A percentile compares a stretch with the other conserved stretches of the same genome.
These are phyloP conservation scores for Hippolais icterina DNA, from an alignment of 2,113 vertebrate species.

Conservation along the genomic window DNA sequence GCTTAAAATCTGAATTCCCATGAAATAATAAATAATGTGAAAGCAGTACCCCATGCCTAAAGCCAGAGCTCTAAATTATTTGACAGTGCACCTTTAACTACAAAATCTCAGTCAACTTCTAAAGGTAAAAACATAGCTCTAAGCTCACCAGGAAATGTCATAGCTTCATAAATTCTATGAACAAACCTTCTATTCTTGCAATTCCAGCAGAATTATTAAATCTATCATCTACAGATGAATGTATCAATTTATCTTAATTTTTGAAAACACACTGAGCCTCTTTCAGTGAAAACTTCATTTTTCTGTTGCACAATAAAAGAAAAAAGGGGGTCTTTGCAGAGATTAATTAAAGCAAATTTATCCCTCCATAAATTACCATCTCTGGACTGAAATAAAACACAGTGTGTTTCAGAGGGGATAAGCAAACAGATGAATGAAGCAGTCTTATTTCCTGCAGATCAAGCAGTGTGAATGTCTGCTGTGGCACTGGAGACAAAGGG, in stretches of 20 bases:
- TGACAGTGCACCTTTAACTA: not conserved
- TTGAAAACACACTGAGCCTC: conserved; percentile 60
- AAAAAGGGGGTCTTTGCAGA: conserved; percentile 39
- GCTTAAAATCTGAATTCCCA: not conserved
- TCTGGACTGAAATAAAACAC: conserved; percentile 50
- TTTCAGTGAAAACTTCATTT: conserved; percentile 60
- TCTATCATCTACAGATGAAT: conserved; percentile 59
- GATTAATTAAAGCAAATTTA: conserved; percentile 65
- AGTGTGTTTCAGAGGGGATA: not conserved
- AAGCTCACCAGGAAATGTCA: conserved; percentile 33
- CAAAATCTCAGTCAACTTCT: conserved; percentile 18
- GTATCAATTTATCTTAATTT: conserved; percentile 75
- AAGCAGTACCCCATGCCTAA: not conserved
- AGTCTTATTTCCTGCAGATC: conserved; percentile 10
- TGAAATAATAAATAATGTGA: conserved; percentile 3
- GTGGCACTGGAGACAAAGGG: not conserved
- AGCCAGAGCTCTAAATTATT: conserved; percentile 19
- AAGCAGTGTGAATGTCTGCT: conserved; percentile 1
- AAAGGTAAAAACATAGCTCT: conserved; percentile 5
- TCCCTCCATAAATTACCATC: conserved; percentile 35
- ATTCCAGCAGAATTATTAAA: conserved; percentile 65
- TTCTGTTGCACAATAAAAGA: conserved; percentile 47
- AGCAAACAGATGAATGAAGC: conserved; percentile 40
- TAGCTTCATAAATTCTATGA: conserved; percentile 42
- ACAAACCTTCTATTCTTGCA: conserved; percentile 61